Evolutionary conservation across 1,140 invertebrate genomes (phyloP).

Genomic region (Oryctes rhinoceros): DNA sequence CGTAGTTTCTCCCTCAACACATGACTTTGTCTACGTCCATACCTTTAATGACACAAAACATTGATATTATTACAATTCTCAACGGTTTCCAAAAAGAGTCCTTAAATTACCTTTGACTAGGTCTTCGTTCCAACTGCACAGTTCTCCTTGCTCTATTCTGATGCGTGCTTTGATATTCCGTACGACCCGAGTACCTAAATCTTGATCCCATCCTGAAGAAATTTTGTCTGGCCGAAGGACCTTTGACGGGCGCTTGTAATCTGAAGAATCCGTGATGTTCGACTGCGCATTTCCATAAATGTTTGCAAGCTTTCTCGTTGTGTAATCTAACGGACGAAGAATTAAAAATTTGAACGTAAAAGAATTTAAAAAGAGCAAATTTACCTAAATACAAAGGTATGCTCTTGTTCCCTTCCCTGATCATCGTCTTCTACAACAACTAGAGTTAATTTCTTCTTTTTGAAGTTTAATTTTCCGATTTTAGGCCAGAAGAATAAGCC

Average conservation of each 20-base stretch:
- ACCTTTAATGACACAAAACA: slow-evolving; percentile 61
- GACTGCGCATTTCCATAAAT: slow-evolving; percentile 99
- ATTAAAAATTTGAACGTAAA: background rate
- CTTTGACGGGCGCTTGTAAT: slow-evolving; percentile 88
- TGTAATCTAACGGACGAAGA: slow-evolving; percentile 70
- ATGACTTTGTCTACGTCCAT: slow-evolving; percentile 81
- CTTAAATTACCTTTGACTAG: slow-evolving; percentile 85
- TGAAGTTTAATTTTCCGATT: slow-evolving; percentile 93
- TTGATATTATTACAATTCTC: too few species aligned
- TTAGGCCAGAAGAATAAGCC: slow-evolving; percentile 99
- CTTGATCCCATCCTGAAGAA: slow-evolving; percentile 97
- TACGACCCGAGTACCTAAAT: slow-evolving; percentile 93
- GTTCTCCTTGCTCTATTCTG: slow-evolving; percentile 87
- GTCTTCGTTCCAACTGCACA: slow-evolving; percentile 93
- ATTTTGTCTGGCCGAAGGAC: slow-evolving; percentile 88
- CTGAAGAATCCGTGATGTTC: slow-evolving; percentile 99
- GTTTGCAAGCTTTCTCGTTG: slow-evolving; percentile 98
- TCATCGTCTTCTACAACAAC: slow-evolving; percentile 97
- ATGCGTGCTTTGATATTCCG: slow-evolving; percentile 95
- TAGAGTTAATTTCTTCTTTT: slow-evolving; percentile 94
- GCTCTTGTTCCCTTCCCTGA: slow-evolving; percentile 89
- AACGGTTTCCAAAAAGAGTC: background rate
- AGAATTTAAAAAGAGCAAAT: slow-evolving; percentile 24
- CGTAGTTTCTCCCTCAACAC: slow-evolving; percentile 71
- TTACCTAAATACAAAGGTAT: slow-evolving; percentile 87